Conservation (phyloP, 2,888 invertebrate species). For the Hydropsyche betteni region DNA sequence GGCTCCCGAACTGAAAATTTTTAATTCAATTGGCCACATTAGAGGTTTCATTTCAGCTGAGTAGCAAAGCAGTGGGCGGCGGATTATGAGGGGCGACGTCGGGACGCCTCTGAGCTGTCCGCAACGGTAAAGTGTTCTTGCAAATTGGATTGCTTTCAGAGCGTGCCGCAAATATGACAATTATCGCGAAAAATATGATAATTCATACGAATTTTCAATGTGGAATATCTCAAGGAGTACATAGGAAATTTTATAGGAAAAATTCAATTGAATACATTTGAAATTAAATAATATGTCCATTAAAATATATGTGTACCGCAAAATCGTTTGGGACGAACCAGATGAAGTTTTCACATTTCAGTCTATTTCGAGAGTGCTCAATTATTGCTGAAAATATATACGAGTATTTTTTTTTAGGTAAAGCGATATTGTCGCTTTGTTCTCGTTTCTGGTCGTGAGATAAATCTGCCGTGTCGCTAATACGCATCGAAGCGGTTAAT, state of each 20-base stretch:
- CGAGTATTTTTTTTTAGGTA: too few species aligned
- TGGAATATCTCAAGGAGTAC: too few species aligned
- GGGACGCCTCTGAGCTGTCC: slow-evolving; percentile 43
- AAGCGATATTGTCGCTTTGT: too few species aligned
- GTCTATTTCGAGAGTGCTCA: too few species aligned
- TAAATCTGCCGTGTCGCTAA: slow-evolving; percentile 23
- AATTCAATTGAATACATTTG: too few species aligned
- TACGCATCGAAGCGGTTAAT: slow-evolving; percentile 32
- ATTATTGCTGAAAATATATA: not conserved
- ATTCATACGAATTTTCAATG: too few species aligned
- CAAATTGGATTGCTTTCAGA: slow-evolving; percentile 39
- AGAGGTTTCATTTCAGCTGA: slow-evolving; percentile 50
- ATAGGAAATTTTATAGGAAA: too few species aligned
- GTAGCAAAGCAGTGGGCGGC: slow-evolving; percentile 47
- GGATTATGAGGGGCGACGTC: slow-evolving; percentile 36
- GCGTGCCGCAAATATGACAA: slow-evolving; percentile 10
- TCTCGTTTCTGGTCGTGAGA: not conserved
- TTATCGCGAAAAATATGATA: not conserved
- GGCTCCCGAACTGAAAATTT: slow-evolving; percentile 47
- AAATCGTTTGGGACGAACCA: too few species aligned
- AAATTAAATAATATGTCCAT: too few species aligned
- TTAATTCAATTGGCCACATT: slow-evolving; percentile 51
- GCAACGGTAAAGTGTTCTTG: slow-evolving; percentile 30
- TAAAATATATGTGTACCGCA: too few species aligned
- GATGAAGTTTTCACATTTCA: too few species aligned